These are phyloP conservation scores for Erpetoichthys calabaricus DNA, from an alignment of 2,797 vertebrate species.

Conservation along the genomic window DNA sequence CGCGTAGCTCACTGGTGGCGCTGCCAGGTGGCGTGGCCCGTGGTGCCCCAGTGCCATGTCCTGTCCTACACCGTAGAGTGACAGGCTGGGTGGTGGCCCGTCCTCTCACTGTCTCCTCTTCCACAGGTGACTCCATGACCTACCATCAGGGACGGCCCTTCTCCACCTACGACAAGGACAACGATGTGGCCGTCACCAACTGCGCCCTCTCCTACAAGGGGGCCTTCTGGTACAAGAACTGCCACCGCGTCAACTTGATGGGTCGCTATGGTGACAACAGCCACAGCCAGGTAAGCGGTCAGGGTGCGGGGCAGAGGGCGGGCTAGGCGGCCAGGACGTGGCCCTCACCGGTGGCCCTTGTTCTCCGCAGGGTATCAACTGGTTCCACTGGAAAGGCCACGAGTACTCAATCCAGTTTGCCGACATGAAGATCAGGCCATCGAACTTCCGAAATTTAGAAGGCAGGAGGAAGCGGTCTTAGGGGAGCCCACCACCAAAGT, in stretches of 20 bases:
- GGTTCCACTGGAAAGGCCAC: constrained; percentile 97
- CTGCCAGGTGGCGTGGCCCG: too few species aligned
- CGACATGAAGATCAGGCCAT: constrained; percentile 89
- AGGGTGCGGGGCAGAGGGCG: background rate
- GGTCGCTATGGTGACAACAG: constrained; percentile 81
- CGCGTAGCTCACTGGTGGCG: too few species aligned
- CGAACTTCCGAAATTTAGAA: constrained; percentile 85
- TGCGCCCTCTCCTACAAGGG: constrained; percentile 93
- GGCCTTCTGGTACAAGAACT: constrained; percentile 97
- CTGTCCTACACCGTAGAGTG: background rate
- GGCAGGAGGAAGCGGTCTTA: constrained; percentile 82
- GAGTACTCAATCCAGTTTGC: constrained; percentile 87
- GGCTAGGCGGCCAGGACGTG: background rate
- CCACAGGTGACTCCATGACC: constrained; percentile 82
- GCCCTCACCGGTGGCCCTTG: background rate
- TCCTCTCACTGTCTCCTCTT: constrained; percentile 7
- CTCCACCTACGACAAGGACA: constrained; percentile 86
- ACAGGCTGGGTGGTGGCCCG: background rate
- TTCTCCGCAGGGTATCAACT: constrained; percentile 74
- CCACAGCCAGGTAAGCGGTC: constrained; percentile 79
- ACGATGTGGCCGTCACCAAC: constrained; percentile 91
- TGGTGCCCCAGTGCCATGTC: too few species aligned
- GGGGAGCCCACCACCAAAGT: constrained; percentile 11
- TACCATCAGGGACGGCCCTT: constrained; percentile 85
- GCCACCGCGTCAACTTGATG: constrained; percentile 92